Percentiles rank a stretch among this genome's conserved stretches.
phyloP scores from a whole-genome alignment of 2,888 invertebrate genomes.

The Euclidia mi region DNA sequence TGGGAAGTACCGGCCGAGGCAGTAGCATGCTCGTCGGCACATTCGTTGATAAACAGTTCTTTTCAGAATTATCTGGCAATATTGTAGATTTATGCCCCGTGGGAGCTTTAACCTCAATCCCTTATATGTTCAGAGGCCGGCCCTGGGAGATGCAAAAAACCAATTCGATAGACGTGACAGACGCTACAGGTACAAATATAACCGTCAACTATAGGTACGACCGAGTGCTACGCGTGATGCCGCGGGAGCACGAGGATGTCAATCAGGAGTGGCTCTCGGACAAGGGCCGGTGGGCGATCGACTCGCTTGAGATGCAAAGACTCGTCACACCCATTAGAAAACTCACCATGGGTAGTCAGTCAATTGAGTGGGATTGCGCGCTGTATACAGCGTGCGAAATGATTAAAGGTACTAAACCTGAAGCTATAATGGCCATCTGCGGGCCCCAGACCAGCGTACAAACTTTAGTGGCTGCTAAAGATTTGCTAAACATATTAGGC shows the following conservation, averaged over 20 bases:
- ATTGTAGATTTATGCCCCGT: constrained; percentile 99
- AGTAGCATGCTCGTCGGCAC: constrained; percentile 99
- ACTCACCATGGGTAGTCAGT: constrained; percentile 92
- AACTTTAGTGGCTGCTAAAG: constrained; percentile 81
- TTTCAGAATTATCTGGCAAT: constrained; percentile 99
- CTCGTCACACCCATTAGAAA: constrained; percentile 97
- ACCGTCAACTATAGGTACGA: constrained; percentile 75
- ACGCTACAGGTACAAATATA: constrained; percentile 84
- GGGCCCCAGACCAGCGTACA: constrained; percentile 81
- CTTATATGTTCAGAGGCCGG: constrained; percentile 98
- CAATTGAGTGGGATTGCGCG: constrained; percentile 98
- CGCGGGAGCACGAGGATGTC: constrained; percentile 81
- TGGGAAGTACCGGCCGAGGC: constrained; percentile 97
- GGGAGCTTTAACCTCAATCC: constrained; percentile 99
- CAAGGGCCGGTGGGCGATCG: constrained; percentile 98
- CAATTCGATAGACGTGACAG: constrained; percentile 83
- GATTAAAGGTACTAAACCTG: constrained; percentile 90
- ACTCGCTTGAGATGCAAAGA: constrained; percentile 98
- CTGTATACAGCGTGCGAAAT: constrained; percentile 92
- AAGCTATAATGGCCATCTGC: constrained; percentile 82
- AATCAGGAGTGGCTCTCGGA: constrained; percentile 99
- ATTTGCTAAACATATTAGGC: constrained; percentile 77
- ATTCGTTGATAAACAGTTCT: constrained; percentile 98
- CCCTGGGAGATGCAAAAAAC: constrained; percentile 98
- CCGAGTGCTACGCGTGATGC: constrained; percentile 77